Evolutionary conservation across 2,113 vertebrate genomes (phyloP).

Genomic region (Malurus elegans): DNA sequence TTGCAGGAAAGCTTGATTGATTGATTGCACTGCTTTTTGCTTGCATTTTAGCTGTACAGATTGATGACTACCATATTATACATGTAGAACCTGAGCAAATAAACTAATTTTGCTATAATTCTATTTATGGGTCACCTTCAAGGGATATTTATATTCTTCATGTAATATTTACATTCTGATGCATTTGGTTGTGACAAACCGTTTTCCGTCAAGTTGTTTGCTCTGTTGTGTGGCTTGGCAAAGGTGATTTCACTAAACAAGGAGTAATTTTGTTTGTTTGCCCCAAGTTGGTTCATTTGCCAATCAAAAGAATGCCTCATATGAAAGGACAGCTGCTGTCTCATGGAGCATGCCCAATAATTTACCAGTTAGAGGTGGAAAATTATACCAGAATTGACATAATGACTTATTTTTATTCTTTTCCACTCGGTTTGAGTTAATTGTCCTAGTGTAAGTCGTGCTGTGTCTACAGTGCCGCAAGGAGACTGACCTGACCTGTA

Average conservation of each 20-base stretch:
- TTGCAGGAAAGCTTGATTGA: slow-evolving; percentile 15
- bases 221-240: neutral
- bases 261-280: slow-evolving; percentile 2
- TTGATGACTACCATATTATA: neutral
- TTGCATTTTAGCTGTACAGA: slow-evolving; percentile 18
- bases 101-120: neutral
- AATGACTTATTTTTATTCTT: neutral
- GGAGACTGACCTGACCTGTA: neutral
- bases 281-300: neutral
- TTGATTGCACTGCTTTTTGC: neutral
- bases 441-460: neutral
- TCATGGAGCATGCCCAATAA: neutral
- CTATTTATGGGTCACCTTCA: slow-evolving; percentile 2
- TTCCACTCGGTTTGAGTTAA: neutral
- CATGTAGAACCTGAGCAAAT: neutral
- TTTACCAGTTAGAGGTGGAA: neutral
- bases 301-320: neutral
- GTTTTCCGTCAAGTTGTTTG: slow-evolving; percentile 23
- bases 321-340: neutral
- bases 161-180: slow-evolving; percentile 34
- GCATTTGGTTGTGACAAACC: neutral
- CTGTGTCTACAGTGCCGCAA: neutral
- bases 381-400: neutral
- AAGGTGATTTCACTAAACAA: slow-evolving; percentile 1
- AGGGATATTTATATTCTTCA: slow-evolving; percentile 14